Percentiles rank a stretch among this genome's conserved stretches.
Evolutionary conservation across 1,140 invertebrate species (phyloP).

Genomic region (Magallana gigas): DNA sequence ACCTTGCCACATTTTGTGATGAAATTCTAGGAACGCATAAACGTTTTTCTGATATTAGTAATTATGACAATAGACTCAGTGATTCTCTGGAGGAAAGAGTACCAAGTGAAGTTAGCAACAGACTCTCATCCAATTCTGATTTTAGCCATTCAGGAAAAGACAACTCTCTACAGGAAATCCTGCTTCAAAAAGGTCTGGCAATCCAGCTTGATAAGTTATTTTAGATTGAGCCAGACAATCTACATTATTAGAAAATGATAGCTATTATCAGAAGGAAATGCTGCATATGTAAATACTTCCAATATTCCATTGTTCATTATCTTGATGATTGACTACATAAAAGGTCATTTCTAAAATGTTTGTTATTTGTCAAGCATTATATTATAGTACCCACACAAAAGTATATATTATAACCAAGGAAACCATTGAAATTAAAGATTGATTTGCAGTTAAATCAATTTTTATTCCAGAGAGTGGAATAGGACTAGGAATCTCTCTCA

Average conservation of each 20-base stretch:
- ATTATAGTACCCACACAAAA: no score
- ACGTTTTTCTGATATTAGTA: constrained; percentile 27
- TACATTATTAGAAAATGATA: no score
- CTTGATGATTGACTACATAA: no score
- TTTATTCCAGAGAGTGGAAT: constrained; percentile 62
- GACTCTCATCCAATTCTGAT: not conserved
- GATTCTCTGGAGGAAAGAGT: not conserved
- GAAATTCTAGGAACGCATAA: not conserved
- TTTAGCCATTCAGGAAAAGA: not conserved
- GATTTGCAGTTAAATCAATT: no score
- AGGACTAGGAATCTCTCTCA: constrained; percentile 71
- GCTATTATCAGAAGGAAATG: no score
- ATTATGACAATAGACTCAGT: constrained; percentile 38
- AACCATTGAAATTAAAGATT: no score
- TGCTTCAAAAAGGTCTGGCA: constrained; percentile 20
- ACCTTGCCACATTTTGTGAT: constrained; percentile 56
- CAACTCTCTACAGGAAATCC: not conserved
- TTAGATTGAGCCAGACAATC: no score
- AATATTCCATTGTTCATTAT: no score
- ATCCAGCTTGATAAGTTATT: not conserved
- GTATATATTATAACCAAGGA: no score
- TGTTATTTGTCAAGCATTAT: no score
- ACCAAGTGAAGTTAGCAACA: not conserved
- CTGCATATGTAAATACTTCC: no score
- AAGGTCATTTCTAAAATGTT: no score